Percentiles rank a stretch among this genome's conserved stretches.
Evolutionary conservation across 1,140 invertebrate species (phyloP).

Genomic region (Drosophila parvula): DNA sequence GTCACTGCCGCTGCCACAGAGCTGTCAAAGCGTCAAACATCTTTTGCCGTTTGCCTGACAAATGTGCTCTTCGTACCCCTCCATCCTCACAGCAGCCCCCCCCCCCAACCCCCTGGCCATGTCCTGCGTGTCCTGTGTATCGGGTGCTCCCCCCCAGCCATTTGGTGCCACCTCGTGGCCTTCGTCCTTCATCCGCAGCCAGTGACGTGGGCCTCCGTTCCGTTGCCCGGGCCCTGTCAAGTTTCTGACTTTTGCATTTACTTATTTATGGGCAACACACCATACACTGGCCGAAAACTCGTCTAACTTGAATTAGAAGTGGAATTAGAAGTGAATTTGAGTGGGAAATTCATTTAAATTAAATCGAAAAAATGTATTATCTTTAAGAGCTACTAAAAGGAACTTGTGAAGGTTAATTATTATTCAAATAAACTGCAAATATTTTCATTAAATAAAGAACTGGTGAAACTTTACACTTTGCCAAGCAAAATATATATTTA

Average conservation of each 20-base stretch:
- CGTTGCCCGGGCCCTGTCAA: conserved; percentile 47
- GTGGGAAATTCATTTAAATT: too few relatives aligned
- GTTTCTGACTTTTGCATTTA: conserved; percentile 75
- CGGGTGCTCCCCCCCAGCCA: not conserved
- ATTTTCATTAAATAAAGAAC: too few relatives aligned
- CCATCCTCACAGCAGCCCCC: too few relatives aligned
- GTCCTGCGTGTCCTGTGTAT: conserved; percentile 6
- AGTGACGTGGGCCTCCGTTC: conserved; percentile 39
- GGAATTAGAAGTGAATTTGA: not conserved
- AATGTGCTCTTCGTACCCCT: conserved; percentile 44
- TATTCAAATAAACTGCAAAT: not conserved
- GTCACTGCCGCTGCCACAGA: conserved; percentile 52
- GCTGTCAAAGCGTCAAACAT: conserved; percentile 80
- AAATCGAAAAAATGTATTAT: not conserved
- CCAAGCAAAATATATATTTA: too few relatives aligned
- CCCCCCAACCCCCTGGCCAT: not conserved
- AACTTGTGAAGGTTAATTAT: not conserved
- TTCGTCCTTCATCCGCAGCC: conserved; percentile 41
- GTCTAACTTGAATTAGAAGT: too few relatives aligned
- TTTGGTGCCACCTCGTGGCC: conserved; percentile 12
- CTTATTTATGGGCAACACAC: conserved; percentile 65
- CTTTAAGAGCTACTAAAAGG: not conserved
- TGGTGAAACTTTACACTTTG: too few relatives aligned
- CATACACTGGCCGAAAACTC: conserved; percentile 15
- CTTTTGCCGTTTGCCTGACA: conserved; percentile 64